Base-by-base conservation (phyloP, 2,113 vertebrate genomes). In the Cyrtonyx montezumae region DNA sequence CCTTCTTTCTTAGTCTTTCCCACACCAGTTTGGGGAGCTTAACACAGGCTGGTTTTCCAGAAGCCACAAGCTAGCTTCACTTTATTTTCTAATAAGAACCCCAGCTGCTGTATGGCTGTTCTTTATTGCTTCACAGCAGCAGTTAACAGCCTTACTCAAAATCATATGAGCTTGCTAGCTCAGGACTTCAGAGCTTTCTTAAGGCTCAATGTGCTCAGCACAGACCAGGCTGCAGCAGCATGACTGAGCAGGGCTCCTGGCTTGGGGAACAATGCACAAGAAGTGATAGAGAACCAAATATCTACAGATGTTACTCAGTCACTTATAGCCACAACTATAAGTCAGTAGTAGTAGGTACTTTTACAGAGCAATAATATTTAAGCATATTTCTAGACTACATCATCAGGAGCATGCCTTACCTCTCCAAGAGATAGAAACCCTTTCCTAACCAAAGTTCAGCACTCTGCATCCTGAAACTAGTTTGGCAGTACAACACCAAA, bases 41-140 rank as follows among this genome's bases (percentile, higher is more conserved):
- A 69, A 42, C 12, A 67, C 26, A 89, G 70, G 2, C 84, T 87
- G 45, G 2, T 34, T 91, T 91, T 85, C 10, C 6, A 85, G 75
- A n/a, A 58, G 63, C 63, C 71, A 55, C 23, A 15, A 45, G 53
- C 21, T 82, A 62, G 74, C 32, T 69, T 36, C 17, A 43, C 51
- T 76, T 45, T 8, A 28, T 79, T 66, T 94, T 32, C 37, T 62
- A 36, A 18, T 8, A 11, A 69, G 70, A 66, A 23, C 7, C 9
- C 48, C 90, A 94, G 87, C 78, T 92, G 89, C 81, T 53, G 6
- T 53, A 28, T 84, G 91, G 87, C 94, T 94, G 86, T 7, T 48
- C 75, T 19, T 68, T 12, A 19, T 16, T 30, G 70, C 84, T 65
- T 34, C 43, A 17, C 26, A 69, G 66, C 70, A 92, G 48, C 69